A percentile compares a stretch with the other conserved stretches of the same genome.
Evolutionary conservation across 2,888 invertebrate species (phyloP).

Genomic region (Drosophila prolongata): DNA sequence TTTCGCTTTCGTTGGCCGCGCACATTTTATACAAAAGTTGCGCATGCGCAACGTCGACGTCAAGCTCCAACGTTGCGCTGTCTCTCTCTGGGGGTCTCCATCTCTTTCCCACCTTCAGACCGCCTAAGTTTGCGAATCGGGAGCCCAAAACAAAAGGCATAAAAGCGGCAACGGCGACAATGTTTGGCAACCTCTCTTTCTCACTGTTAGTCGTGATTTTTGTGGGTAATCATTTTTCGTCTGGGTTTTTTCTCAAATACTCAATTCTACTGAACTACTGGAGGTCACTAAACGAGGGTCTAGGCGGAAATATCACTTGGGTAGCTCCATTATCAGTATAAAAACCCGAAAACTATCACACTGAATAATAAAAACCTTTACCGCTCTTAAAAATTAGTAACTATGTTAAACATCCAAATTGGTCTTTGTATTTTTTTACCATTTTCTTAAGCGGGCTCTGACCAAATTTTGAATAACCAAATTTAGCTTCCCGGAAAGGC

Average conservation of each 20-base stretch:
- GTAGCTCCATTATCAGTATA: not conserved
- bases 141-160: conserved; percentile 66
- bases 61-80: conserved; percentile 20
- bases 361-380: conserved; percentile 15
- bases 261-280: conserved; percentile 56
- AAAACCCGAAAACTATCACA: conserved; percentile 1
- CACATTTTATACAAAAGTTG: conserved; percentile 79
- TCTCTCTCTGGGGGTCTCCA: conserved; percentile 7
- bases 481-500: conserved; percentile 66
- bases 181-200: conserved; percentile 44
- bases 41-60: conserved; percentile 62
- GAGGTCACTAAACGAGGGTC: conserved; percentile 32
- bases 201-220: conserved; percentile 23
- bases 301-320: conserved; percentile 50
- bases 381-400: conserved; percentile 36
- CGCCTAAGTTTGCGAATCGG: conserved; percentile 63
- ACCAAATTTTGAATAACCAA: conserved; percentile 54
- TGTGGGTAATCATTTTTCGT: conserved; percentile 29
- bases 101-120: conserved; percentile 9
- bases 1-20: conserved; percentile 69
- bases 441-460: conserved; percentile 61
- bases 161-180: conserved; percentile 32
- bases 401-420: conserved; percentile 62
- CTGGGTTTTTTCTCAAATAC: conserved; percentile 36
- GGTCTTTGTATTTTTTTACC: conserved; percentile 35